Base-by-base conservation (phyloP, 2,113 vertebrate species). In the Labrus mixtus region DNA sequence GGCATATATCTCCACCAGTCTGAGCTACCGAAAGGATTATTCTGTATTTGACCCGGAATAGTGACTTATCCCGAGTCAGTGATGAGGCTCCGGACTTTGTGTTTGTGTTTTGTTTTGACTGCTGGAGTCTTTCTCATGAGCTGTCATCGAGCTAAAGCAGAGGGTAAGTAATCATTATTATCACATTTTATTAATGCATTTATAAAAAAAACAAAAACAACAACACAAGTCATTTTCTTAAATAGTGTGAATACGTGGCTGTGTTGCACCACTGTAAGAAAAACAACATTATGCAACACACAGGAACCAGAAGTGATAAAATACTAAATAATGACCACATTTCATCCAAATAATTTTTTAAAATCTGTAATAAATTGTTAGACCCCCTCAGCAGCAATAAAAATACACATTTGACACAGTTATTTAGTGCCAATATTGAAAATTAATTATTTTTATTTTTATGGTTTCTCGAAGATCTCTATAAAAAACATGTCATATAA, bases 71-170 rank as follows among this genome's bases (percentile, higher is more conserved):
- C 67, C 33, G 74, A 68, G 63, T 82, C 91, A 93, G 85, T 71
- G 39, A 93, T 94, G 92, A 83, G 89, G 89, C 91, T 90, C 68
- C 90, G 92, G 91, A 91, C 88, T 86, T 83, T 82, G 81, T 65
- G 83, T 79, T 85, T 78, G 76, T 36, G 85, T 73, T 85, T 93
- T 85, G 84, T 93, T 73, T 68, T 92, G 82, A 66, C 90, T 68
- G 85, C 81, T 37, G 55, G 85, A 74, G 92, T 78, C 88, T 37
- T 92, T 12, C 16, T 90, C 78, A 90, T 90, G 86, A 89, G 84
- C 87, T 91, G 90, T 91, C 91, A 91, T 15, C 88, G 61, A 72
- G 87, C 88, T 11, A 69, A 61, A 22, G 94, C 88, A 86, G 94
- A 95, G 78, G 89, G 95, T 95, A 78, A 94, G 95, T 94, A 73